Evolutionary conservation across 2,113 vertebrate species (phyloP), one percentile per base, ranked within the genome.

Genomic region (Lagenorhynchus albirostris): DNA sequence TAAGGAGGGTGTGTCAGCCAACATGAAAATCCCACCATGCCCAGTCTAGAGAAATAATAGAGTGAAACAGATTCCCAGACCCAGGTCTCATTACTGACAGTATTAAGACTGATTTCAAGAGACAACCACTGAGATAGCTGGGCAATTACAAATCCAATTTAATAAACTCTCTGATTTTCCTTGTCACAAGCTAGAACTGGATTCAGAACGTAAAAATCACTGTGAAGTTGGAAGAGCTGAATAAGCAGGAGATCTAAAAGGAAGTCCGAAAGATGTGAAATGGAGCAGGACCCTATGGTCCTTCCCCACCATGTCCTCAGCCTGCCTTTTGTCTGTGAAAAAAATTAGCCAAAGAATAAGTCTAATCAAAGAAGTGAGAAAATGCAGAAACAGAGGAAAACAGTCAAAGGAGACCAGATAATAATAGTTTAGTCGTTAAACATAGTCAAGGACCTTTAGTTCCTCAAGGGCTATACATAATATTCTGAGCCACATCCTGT

Each of bases 141-240:
- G 68, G 20, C 29, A 81, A 67, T 89, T 80, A 62, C 33, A 92
- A 89, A 58, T 80, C 68, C 63, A 71, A 50, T 41, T n/a, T 38
- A 82, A 93, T 60, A 65, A 81, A 85, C 4, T 29, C 13, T 80
- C 44, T 53, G 31, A 79, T 84, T 87, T 89, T 73, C n/a, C 38
- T 73, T 95, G 93, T 73, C 91, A 93, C 21, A 50, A 31, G 67
- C n/a, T 83, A 58, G 87, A 90, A 50, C 58, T 81, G 20, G 71
- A 94, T 31, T 92, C 63, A 93, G 70, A 96, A 90, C 13, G 47
- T 71, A 50, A 95, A 89, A 95, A 36, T 81, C 58, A 74, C 14
- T 17, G 11, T 47, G 76, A 81, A 95, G 55, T 62, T 95, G 88
- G n/a, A 68, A 88, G 93, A 92, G 15, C n/a, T 87, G 89, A 94